Evolutionary conservation across 1,140 invertebrate genomes (phyloP), one percentile per base, ranked within the genome.

Genomic region (Zaprionus kolodkinae): DNA sequence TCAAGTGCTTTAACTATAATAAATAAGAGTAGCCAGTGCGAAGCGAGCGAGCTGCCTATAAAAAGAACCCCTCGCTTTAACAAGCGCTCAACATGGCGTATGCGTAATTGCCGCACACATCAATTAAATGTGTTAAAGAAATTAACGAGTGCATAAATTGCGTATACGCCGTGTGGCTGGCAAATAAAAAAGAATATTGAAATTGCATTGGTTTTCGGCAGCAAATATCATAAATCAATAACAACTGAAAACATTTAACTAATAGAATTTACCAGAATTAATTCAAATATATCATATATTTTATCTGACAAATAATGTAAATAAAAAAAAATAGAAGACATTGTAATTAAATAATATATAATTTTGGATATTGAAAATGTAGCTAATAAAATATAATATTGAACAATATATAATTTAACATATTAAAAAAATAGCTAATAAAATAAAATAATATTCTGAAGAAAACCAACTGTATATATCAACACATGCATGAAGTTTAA

Each of bases 21-120:
- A 69, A 50, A 69, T 69, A 48, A 62, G 48, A 63, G 50, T 36
- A 38, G 17, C 45, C 55, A 35, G 61, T 43, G 17, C 17, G 6
- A 35, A 38, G 35, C 21, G 3, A 21, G 15, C 21, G 13, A 61
- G 48, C 21, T 25, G 52, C 43, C 57, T 21, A 61, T 60, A 61
- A 61, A 69, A 69, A 55, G 3, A 30, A 30, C 3, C 3, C 7
- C n/a, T n/a, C 7, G 27, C 6, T 66, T 65, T 72, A n/a, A 50
- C 33, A 63, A 21, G 17, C 66, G 38, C 15, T 21, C 48, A 35
- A 62, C 72, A 48, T 62, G 72, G 66, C 59, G 72, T 69, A 63
- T 74, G 66, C 50, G 57, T 33, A 50, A 74, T 74, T 57, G 55
- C 10, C 33, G 17, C 35, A 5, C 35, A 5, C 56, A 17, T 11